phyloP scores from a whole-genome alignment of 1,140 invertebrate genomes.

The Hyposmocoma kahamanoa region DNA sequence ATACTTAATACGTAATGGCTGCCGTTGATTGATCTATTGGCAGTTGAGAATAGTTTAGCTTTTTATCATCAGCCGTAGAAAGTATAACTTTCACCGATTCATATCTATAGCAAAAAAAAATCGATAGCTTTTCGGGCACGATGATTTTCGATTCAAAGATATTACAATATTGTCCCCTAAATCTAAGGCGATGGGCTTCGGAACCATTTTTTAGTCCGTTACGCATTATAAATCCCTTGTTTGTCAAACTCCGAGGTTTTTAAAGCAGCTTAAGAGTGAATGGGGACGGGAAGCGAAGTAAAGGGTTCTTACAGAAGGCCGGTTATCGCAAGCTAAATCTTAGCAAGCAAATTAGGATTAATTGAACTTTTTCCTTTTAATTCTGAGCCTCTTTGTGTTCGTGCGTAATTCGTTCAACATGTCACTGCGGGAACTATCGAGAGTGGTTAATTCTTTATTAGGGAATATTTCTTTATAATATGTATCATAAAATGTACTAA shows the following conservation, averaged over 20 bases:
- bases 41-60: constrained; percentile 2
- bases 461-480: too few species aligned
- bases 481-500: too few species aligned
- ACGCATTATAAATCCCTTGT: constrained; percentile 65
- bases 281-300: constrained; percentile 49
- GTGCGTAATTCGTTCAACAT: constrained; percentile 54
- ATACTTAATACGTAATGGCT: constrained; percentile 29
- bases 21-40: constrained; percentile 32
- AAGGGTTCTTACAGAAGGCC: constrained; percentile 60
- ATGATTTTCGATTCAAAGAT: constrained; percentile 18
- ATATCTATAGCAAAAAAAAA: neutral
- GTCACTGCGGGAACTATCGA: constrained; percentile 35
- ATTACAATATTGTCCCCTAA: constrained; percentile 19
- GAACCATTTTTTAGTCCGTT: constrained; percentile 51
- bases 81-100: neutral
- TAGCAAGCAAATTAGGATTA: constrained; percentile 69
- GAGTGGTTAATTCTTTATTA: constrained; percentile 32
- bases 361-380: constrained; percentile 68
- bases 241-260: constrained; percentile 55
- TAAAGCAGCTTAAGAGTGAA: constrained; percentile 63
- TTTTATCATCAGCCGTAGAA: neutral
- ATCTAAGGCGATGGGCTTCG: constrained; percentile 23
- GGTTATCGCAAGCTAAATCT: constrained; percentile 67
- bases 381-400: constrained; percentile 46
- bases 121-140: neutral